These are phyloP conservation scores for Labeo rohita DNA, from an alignment of 2,113 vertebrate species.

Conservation along the genomic window DNA sequence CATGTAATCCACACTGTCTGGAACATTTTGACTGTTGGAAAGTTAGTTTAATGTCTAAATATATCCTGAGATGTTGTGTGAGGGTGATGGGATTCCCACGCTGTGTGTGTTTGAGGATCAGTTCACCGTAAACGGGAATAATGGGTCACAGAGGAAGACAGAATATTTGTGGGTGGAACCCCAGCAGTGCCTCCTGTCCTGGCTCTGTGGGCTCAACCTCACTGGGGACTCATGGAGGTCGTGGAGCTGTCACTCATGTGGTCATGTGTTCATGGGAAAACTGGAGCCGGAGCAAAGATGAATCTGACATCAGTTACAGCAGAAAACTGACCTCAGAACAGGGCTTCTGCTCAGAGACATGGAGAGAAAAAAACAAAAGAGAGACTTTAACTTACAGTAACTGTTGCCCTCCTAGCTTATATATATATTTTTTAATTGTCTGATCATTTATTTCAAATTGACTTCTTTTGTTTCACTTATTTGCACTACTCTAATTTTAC, in stretches of 20 bases:
- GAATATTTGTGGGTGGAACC: constrained; percentile 6
- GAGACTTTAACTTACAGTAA: too few relatives aligned
- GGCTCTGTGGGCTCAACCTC: constrained; percentile 31
- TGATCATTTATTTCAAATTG: too few relatives aligned
- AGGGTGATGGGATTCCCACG: constrained; percentile 30
- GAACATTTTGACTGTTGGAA: not conserved
- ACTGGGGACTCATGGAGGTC: constrained; percentile 27
- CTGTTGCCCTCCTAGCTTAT: too few relatives aligned
- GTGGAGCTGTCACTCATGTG: constrained; percentile 7
- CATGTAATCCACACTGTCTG: not conserved
- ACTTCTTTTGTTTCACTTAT: too few relatives aligned
- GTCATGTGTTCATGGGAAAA: constrained; percentile 50
- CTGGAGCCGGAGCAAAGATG: constrained; percentile 5
- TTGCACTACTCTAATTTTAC: not conserved
- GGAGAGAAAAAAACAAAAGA: not conserved
- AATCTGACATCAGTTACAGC: constrained; percentile 1
- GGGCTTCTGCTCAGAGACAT: not conserved
- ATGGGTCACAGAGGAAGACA: constrained; percentile 7
- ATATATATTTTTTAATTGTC: too few relatives aligned
- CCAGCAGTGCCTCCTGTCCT: constrained; percentile 1
- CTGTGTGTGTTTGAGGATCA: not conserved
- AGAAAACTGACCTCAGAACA: constrained; percentile 41
- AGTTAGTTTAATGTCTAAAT: not conserved
- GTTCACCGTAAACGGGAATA: constrained; percentile 16
- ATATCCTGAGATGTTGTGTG: constrained; percentile 8